Evolutionary conservation across 2,888 invertebrate genomes (phyloP).

Genomic region (Coenonympha arcania): DNA sequence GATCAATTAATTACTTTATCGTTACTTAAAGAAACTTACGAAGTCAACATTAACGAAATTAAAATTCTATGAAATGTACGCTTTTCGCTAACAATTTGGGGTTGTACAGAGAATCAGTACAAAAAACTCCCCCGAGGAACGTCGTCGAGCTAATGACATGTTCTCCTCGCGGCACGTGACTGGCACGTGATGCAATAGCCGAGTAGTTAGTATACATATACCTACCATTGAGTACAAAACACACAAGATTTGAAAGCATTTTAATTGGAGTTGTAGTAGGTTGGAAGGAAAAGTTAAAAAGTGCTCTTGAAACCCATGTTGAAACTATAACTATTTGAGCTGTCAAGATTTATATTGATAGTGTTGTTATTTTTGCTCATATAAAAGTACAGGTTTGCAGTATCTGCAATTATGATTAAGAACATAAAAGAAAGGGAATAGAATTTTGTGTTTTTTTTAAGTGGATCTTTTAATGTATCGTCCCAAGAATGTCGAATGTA

Average conservation of each 20-base stretch:
- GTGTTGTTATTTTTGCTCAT: too few relatives aligned
- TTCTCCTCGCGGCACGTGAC: constrained; percentile 58
- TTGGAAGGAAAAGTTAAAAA: constrained; percentile 6
- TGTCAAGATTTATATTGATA: too few relatives aligned
- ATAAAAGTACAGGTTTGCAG: too few relatives aligned
- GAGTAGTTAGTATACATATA: constrained; percentile 41
- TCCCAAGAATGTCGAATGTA: too few relatives aligned
- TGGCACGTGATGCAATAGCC: constrained; percentile 57
- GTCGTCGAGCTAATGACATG: constrained; percentile 64
- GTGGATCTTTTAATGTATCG: too few relatives aligned
- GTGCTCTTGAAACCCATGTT: not conserved
- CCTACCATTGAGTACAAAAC: constrained; percentile 13
- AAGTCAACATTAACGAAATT: constrained; percentile 1
- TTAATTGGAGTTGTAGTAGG: constrained; percentile 19
- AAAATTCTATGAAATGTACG: not conserved
- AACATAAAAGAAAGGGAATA: too few relatives aligned
- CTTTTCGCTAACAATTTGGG: constrained; percentile 20
- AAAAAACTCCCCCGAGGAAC: constrained; percentile 53
- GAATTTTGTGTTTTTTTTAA: too few relatives aligned
- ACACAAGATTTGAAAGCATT: constrained; percentile 16
- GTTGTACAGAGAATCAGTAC: constrained; percentile 27
- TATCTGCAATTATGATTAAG: too few relatives aligned
- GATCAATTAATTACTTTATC: not conserved
- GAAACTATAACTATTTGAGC: not conserved
- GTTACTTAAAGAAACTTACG: not conserved